Evolutionary conservation across 2,888 invertebrate genomes (phyloP).

Genomic region (Lamellibrachia columna): DNA sequence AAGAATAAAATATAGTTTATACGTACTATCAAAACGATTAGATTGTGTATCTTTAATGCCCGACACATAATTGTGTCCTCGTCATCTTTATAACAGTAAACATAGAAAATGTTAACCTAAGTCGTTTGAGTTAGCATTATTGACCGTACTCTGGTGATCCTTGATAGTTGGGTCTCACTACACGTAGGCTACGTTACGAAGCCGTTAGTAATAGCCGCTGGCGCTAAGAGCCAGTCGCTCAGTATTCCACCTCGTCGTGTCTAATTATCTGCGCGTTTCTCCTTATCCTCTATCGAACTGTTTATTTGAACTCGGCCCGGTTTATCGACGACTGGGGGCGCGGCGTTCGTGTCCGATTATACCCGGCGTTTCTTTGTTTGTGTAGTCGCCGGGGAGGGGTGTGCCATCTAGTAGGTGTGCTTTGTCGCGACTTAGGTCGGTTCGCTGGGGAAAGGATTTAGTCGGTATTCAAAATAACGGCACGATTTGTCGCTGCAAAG

Average conservation of each 20-base stretch:
- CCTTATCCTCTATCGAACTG: constrained; percentile 4
- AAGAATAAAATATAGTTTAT: too few relatives aligned
- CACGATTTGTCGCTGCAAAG: neutral
- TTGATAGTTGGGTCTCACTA: neutral
- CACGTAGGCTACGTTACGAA: neutral
- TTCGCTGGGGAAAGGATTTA: neutral
- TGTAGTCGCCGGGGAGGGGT: neutral
- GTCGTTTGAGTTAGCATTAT: too few relatives aligned
- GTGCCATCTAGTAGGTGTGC: neutral
- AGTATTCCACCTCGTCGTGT: neutral
- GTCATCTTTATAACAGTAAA: too few relatives aligned
- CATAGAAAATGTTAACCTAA: too few relatives aligned
- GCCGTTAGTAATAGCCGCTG: neutral
- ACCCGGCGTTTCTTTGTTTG: constrained; percentile 16
- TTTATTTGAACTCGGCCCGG: neutral
- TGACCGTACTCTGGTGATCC: too few relatives aligned
- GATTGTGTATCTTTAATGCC: too few relatives aligned
- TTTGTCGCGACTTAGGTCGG: neutral
- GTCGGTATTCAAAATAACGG: neutral
- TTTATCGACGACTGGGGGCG: constrained; percentile 5
- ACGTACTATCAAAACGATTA: too few relatives aligned
- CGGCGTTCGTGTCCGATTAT: constrained; percentile 9
- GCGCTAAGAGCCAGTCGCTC: neutral
- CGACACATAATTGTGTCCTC: too few relatives aligned
- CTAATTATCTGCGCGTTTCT: constrained; percentile 9